A percentile compares a stretch with the other conserved stretches of the same genome.
phyloP scores from a whole-genome alignment of 2,888 invertebrate genomes.

The Rosalia funebris region DNA sequence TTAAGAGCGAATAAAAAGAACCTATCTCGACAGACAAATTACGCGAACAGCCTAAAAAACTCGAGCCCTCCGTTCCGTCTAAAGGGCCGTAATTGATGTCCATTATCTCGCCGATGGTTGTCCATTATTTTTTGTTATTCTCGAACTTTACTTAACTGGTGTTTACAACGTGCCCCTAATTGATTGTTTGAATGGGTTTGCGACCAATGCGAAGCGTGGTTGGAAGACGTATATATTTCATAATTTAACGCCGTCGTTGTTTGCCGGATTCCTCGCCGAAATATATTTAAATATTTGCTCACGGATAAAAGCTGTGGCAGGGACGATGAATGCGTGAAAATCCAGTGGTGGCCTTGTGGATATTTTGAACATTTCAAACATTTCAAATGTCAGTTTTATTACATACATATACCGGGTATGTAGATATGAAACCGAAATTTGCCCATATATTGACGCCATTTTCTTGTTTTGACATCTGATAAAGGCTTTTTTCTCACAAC shows the following conservation, averaged over 20 bases:
- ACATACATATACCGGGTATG: no score
- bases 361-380: no score
- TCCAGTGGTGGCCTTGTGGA: no score
- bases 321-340: no score
- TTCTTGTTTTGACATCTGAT: no score
- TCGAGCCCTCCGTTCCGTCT: slow-evolving; percentile 28
- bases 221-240: background rate
- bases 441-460: no score
- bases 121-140: slow-evolving; percentile 41
- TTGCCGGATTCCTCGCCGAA: background rate
- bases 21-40: slow-evolving; percentile 43
- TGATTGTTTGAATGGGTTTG: slow-evolving; percentile 20
- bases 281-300: background rate
- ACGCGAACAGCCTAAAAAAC: slow-evolving; percentile 40
- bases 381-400: no score
- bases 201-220: background rate
- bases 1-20: slow-evolving; percentile 30
- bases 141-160: slow-evolving; percentile 33
- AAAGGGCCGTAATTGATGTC: slow-evolving; percentile 41
- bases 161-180: slow-evolving; percentile 29
- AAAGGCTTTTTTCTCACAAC: no score
- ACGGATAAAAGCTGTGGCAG: background rate
- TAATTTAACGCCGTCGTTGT: background rate
- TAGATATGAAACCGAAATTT: no score
- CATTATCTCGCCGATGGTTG: slow-evolving; percentile 44